These are phyloP conservation scores for Sclerodermus sp. DNA, from an alignment of 2,888 invertebrate genomes.

Conservation along the genomic window DNA sequence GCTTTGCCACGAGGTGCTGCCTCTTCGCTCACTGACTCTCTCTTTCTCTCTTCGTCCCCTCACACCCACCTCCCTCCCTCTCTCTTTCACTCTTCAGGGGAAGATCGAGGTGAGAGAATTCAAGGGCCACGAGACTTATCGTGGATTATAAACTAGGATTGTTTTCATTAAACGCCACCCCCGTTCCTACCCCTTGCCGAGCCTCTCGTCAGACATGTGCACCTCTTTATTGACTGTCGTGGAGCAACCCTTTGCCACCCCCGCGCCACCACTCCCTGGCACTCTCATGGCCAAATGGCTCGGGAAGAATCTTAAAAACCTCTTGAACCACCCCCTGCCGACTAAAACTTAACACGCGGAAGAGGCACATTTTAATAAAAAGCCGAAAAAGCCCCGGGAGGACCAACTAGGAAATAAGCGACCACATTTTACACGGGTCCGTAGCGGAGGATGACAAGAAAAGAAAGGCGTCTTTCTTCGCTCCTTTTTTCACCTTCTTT, in stretches of 20 bases:
- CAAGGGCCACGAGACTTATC: conserved; percentile 29
- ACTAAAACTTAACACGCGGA: background rate
- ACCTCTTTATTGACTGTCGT: conserved; percentile 22
- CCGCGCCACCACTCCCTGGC: no score
- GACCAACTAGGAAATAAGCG: no score
- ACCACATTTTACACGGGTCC: no score
- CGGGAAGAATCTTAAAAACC: no score
- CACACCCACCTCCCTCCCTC: background rate
- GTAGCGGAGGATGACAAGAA: no score
- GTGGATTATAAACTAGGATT: conserved; percentile 52
- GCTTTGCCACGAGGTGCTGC: background rate
- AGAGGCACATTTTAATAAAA: background rate
- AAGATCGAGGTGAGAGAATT: conserved; percentile 33
- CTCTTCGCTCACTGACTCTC: background rate
- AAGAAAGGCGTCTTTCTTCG: no score
- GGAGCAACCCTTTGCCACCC: conserved; percentile 4
- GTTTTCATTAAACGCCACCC: conserved; percentile 43
- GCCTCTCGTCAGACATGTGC: conserved; percentile 13
- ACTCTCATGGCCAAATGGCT: no score
- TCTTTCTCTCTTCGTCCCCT: background rate
- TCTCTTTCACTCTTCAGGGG: background rate
- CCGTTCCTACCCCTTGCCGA: background rate
- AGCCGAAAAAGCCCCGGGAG: no score
- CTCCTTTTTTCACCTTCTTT: no score
- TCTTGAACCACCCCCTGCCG: no score